A percentile compares a stretch with the other conserved stretches of the same genome.
Evolutionary conservation across 2,797 vertebrate species (phyloP).

Genomic region (Galagoides demidoff): DNA sequence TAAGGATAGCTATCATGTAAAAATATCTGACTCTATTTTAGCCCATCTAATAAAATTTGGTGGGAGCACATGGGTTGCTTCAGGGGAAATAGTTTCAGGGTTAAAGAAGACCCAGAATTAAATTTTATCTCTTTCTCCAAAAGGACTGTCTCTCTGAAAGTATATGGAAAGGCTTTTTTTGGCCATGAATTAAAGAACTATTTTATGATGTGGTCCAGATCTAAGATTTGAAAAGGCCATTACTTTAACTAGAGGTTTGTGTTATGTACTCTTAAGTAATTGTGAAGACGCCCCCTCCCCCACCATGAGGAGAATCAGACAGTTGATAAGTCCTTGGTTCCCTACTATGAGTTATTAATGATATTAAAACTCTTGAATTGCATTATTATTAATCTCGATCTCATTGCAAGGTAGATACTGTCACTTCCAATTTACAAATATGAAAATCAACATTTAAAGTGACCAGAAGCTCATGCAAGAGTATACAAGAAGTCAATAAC

Average conservation of each 20-base stretch:
- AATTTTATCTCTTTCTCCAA: constrained; percentile 61
- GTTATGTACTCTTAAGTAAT: neutral
- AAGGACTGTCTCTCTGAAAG: constrained; percentile 44
- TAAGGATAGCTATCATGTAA: constrained; percentile 21
- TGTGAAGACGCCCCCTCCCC: too few relatives aligned
- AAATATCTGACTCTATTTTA: constrained; percentile 49
- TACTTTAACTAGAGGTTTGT: constrained; percentile 55
- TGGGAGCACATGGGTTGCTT: constrained; percentile 50
- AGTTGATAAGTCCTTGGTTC: neutral
- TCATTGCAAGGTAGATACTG: constrained; percentile 21
- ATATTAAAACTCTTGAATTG: neutral
- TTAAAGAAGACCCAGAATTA: constrained; percentile 70
- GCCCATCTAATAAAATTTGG: constrained; percentile 65
- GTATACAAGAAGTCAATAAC: neutral
- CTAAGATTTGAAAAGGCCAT: constrained; percentile 66
- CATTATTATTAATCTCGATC: neutral
- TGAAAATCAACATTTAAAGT: neutral
- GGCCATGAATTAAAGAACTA: constrained; percentile 58
- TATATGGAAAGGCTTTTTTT: constrained; percentile 49
- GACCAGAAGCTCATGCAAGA: neutral
- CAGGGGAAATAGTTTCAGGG: constrained; percentile 36
- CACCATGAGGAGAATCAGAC: constrained; percentile 34
- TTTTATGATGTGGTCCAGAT: constrained; percentile 63
- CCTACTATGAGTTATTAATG: neutral
- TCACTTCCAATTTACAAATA: constrained; percentile 40